Evolutionary conservation across 2,113 vertebrate genomes (phyloP).

Genomic region (Chinchilla lanigera): DNA sequence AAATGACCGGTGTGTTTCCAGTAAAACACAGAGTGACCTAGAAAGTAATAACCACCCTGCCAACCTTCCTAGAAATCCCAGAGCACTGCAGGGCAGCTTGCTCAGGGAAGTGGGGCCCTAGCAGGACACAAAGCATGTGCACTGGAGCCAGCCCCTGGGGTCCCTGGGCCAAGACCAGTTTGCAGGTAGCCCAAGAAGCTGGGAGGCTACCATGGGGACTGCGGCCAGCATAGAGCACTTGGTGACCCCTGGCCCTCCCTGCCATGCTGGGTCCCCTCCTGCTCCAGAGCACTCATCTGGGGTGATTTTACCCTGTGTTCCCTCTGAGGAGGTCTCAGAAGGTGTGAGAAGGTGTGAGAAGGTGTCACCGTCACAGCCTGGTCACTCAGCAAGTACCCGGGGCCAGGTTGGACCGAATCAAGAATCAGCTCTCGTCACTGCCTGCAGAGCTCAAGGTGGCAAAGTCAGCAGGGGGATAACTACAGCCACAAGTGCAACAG

Average conservation of each 20-base stretch:
- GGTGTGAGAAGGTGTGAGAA: not conserved
- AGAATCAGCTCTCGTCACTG: not conserved
- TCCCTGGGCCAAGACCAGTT: not conserved
- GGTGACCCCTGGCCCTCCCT: not conserved
- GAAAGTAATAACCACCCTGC: slow-evolving; percentile 6
- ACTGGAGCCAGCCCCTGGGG: fast-evolving
- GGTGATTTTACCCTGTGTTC: not conserved
- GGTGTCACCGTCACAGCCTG: too few relatives aligned
- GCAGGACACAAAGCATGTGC: not conserved
- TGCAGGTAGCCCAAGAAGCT: not conserved
- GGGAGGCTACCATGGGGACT: fast-evolving
- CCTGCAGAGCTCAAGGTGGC: not conserved
- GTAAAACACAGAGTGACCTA: slow-evolving; percentile 32
- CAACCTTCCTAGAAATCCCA: slow-evolving; percentile 35
- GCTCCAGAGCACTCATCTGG: not conserved
- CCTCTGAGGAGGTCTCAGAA: not conserved
- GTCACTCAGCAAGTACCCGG: not conserved
- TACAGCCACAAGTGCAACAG: not conserved
- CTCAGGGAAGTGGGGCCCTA: not conserved
- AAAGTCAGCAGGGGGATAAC: not conserved
- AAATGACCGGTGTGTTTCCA: not conserved
- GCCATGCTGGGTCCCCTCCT: too few relatives aligned
- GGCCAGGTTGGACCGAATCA: not conserved
- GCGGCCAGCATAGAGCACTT: fast-evolving
- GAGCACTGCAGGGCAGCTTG: not conserved